A percentile compares a stretch with the other conserved stretches of the same genome.
Conservation (phyloP, 1,140 invertebrate genomes). For the Archegozetes longisetosus region DNA sequence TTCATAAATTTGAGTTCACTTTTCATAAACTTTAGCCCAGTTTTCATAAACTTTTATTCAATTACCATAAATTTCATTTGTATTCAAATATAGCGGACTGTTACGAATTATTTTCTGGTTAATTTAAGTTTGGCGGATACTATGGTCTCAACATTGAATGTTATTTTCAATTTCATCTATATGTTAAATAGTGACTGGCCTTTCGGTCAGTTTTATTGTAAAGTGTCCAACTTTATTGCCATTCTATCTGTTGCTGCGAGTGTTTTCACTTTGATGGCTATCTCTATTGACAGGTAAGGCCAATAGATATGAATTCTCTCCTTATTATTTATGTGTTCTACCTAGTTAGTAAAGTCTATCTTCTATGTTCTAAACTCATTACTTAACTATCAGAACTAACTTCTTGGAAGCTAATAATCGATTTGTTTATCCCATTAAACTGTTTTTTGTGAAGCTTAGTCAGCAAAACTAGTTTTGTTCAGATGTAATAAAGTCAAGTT, state of each 20-base stretch:
- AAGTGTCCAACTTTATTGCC: constrained; percentile 80
- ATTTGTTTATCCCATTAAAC: too few species aligned
- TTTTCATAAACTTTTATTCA: too few species aligned
- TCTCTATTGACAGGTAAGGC: constrained; percentile 24
- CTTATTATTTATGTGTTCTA: too few species aligned
- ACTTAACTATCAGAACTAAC: not conserved
- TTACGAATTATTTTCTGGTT: constrained; percentile 91
- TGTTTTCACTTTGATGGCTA: constrained; percentile 24
- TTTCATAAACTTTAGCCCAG: too few species aligned
- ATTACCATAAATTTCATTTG: not conserved
- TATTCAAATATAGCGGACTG: constrained; percentile 44
- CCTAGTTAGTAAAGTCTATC: not conserved
- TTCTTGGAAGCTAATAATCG: not conserved
- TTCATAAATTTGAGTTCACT: too few species aligned
- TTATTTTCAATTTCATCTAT: constrained; percentile 82
- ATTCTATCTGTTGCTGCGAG: constrained; percentile 63
- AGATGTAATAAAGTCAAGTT: too few species aligned
- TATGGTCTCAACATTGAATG: constrained; percentile 78
- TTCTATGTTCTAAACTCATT: not conserved
- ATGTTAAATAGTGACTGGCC: constrained; percentile 85
- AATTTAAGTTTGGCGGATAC: constrained; percentile 82
- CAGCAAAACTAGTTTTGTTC: too few species aligned
- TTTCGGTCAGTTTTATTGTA: constrained; percentile 81
- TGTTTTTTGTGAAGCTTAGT: too few species aligned
- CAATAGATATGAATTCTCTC: not conserved